These are phyloP conservation scores for Drosophila aldrichi DNA, from an alignment of 2,888 invertebrate species.

Conservation along the genomic window DNA sequence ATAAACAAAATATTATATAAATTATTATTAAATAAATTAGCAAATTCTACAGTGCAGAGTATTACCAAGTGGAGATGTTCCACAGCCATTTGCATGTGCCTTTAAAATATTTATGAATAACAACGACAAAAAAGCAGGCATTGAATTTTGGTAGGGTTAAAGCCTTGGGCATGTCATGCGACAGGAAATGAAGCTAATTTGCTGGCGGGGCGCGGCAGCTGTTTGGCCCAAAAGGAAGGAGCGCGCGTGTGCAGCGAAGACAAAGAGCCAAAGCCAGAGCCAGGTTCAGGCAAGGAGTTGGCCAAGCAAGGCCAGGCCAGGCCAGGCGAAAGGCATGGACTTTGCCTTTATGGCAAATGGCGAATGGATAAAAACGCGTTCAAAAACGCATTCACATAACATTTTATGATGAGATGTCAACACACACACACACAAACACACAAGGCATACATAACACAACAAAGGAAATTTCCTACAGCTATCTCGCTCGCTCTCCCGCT, in stretches of 20 bases:
- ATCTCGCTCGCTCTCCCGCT: neutral
- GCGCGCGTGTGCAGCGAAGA: neutral
- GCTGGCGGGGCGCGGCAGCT: conserved; percentile 69
- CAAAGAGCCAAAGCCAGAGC: conserved; percentile 23
- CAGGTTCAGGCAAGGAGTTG: conserved; percentile 37
- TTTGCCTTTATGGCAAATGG: conserved; percentile 29
- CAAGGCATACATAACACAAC: conserved; percentile 46
- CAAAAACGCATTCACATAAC: conserved; percentile 55
- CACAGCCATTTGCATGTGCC: conserved; percentile 29
- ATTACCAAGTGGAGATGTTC: conserved; percentile 14
- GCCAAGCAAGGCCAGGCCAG: conserved; percentile 19
- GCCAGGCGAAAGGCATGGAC: conserved; percentile 7
- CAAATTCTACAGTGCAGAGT: neutral
- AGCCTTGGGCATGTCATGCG: conserved; percentile 66
- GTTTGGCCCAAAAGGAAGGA: conserved; percentile 38
- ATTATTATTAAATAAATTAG: neutral
- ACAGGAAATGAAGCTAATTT: conserved; percentile 81
- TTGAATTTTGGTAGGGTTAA: conserved; percentile 67
- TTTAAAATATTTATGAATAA: conserved; percentile 39
- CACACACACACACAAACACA: conserved; percentile 33
- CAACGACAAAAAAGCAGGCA: conserved; percentile 25
- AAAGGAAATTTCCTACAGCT: conserved; percentile 44
- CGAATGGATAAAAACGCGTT: conserved; percentile 40
- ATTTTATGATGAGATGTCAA: conserved; percentile 61
- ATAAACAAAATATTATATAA: neutral